These are phyloP conservation scores for Sciurus niger DNA, from an alignment of 2,113 vertebrate species.

Conservation along the genomic window DNA sequence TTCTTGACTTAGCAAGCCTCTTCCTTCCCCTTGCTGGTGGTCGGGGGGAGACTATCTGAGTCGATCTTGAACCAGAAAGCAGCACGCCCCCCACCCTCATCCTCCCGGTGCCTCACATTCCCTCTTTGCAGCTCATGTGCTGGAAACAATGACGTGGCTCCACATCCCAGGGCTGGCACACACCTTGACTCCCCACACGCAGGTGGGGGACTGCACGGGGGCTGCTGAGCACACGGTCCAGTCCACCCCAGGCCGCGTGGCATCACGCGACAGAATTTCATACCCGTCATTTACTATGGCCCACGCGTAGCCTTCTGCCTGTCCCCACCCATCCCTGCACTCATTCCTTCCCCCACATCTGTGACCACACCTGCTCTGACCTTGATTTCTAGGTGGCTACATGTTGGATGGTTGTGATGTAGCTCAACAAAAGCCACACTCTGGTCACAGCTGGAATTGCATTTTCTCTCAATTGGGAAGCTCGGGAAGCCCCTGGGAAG, in stretches of 20 bases:
- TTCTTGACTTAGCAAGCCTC: not conserved
- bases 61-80: not conserved
- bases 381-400: not conserved
- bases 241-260: not conserved
- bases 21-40: not conserved
- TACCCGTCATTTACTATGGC: fast-evolving
- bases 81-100: fast-evolving
- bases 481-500: no score
- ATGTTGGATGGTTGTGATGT: fast-evolving
- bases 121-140: not conserved
- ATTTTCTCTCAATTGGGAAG: not conserved
- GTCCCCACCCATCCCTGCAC: not conserved
- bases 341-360: fast-evolving
- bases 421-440: not conserved
- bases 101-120: not conserved
- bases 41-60: not conserved
- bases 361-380: not conserved
- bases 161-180: not conserved
- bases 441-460: not conserved
- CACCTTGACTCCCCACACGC: not conserved
- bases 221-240: not conserved
- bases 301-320: not conserved
- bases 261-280: fast-evolving
- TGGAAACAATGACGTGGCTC: not conserved
- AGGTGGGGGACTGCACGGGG: fast-evolving